Evolutionary conservation across 2,888 invertebrate species (phyloP).

Genomic region (Tinea semifulvella): DNA sequence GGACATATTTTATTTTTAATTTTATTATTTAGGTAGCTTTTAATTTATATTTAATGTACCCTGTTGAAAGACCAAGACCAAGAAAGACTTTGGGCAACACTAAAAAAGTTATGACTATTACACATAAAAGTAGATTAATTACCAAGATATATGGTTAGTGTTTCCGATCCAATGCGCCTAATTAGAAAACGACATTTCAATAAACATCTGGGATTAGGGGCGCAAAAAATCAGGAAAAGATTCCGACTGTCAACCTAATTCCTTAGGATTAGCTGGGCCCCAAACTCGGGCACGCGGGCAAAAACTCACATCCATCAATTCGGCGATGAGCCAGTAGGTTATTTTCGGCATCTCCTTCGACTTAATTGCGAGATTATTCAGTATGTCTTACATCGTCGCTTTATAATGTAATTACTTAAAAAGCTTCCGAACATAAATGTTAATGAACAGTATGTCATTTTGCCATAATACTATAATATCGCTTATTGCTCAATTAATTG

Average conservation of each 20-base stretch:
- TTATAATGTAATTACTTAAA: background rate
- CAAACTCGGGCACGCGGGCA: conserved; percentile 46
- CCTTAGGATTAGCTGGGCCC: conserved; percentile 40
- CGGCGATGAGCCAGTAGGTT: conserved; percentile 28
- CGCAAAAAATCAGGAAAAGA: conserved; percentile 55
- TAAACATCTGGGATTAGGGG: conserved; percentile 48
- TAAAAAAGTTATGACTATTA: conserved; percentile 9
- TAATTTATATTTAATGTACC: no score
- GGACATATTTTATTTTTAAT: no score
- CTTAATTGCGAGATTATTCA: background rate
- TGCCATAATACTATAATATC: no score
- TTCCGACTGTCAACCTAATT: conserved; percentile 59
- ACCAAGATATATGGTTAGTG: conserved; percentile 25
- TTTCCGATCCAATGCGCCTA: conserved; percentile 53
- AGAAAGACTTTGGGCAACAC: no score
- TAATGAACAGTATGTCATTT: background rate
- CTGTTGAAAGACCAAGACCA: no score
- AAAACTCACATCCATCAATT: conserved; percentile 56
- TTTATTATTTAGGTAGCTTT: no score
- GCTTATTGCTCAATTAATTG: conserved; percentile 31
- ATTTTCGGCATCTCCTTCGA: conserved; percentile 1
- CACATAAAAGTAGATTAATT: conserved; percentile 11
- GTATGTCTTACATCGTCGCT: background rate
- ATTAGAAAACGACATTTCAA: conserved; percentile 43
- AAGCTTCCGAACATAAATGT: background rate